These are phyloP conservation scores for Cottoperca gobio DNA, from an alignment of 2,797 vertebrate species.

Conservation along the genomic window DNA sequence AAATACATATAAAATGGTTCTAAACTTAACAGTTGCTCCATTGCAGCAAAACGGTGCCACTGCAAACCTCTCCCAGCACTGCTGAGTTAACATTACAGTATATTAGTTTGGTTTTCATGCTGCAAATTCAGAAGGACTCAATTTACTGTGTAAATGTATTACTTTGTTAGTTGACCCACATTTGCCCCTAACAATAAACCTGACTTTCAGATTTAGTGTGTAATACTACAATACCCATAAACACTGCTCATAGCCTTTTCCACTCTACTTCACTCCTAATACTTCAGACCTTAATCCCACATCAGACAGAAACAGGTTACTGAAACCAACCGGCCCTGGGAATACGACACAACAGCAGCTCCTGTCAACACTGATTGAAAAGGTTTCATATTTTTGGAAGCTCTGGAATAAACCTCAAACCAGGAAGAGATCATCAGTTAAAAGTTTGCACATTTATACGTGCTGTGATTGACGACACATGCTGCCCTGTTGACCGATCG, in stretches of 20 bases:
- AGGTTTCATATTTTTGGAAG: neutral
- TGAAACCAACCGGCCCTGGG: neutral
- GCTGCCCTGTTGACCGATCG: conserved; percentile 38
- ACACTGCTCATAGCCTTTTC: neutral
- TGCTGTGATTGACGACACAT: conserved; percentile 20
- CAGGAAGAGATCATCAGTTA: neutral
- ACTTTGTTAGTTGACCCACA: neutral
- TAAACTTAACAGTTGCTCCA: neutral
- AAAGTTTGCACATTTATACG: neutral
- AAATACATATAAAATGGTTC: neutral
- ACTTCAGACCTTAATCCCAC: conserved; percentile 7
- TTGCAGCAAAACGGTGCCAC: neutral
- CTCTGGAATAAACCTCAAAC: neutral
- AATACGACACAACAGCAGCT: neutral
- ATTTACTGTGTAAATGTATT: neutral
- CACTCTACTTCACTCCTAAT: neutral
- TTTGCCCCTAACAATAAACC: neutral
- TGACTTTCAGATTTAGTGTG: neutral
- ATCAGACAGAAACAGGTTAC: neutral
- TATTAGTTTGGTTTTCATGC: neutral
- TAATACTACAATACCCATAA: conserved; percentile 5
- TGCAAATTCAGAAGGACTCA: neutral
- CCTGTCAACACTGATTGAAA: neutral
- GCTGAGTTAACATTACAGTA: neutral
- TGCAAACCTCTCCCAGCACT: neutral